Percentiles rank a stretch among this genome's conserved stretches.
Evolutionary conservation across 2,888 invertebrate genomes (phyloP).

Genomic region (Lagria hirta): DNA sequence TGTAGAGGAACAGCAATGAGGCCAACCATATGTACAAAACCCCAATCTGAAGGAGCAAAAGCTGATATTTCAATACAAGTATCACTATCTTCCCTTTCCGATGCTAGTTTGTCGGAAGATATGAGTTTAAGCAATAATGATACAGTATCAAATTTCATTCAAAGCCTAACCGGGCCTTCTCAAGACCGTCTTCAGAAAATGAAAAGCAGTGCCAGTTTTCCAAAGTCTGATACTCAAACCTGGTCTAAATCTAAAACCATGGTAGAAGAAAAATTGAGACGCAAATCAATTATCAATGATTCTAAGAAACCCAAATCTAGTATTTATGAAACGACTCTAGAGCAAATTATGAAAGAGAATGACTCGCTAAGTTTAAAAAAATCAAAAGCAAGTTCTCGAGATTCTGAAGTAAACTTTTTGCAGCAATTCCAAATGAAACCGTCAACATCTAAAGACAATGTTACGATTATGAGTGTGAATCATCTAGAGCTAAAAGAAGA

Average conservation of each 20-base stretch:
- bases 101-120: constrained; percentile 1
- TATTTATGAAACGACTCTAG: background rate
- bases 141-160: constrained; percentile 10
- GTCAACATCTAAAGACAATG: no score
- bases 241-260: constrained; percentile 3
- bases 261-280: background rate
- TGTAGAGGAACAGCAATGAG: no score
- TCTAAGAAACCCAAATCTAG: no score
- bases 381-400: no score
- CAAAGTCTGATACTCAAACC: background rate
- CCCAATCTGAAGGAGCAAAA: constrained; percentile 1
- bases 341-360: background rate
- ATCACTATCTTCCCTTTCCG: background rate
- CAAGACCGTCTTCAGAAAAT: constrained; percentile 5
- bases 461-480: no score
- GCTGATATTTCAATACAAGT: constrained; percentile 10
- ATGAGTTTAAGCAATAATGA: background rate
- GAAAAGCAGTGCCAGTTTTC: constrained; percentile 9
- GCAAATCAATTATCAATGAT: background rate
- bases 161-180: constrained; percentile 9
- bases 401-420: no score
- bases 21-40: no score
- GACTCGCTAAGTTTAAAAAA: background rate
- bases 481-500: background rate
- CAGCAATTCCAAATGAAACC: no score